Evolutionary conservation across 2,113 vertebrate genomes (phyloP).

Genomic region (Orcinus orca): DNA sequence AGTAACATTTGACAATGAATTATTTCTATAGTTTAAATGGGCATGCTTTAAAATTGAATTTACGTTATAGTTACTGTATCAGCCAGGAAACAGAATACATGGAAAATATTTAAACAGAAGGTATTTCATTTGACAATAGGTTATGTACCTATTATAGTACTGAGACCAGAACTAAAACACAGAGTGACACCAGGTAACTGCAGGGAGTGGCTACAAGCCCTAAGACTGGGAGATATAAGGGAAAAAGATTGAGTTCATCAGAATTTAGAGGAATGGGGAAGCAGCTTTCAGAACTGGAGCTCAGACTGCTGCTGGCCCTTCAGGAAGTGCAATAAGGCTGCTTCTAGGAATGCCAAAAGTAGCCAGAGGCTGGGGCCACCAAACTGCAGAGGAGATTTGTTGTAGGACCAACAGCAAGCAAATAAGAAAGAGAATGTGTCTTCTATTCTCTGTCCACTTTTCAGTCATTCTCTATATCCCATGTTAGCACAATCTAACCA

Average conservation of each 20-base stretch:
- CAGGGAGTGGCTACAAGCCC: accelerated
- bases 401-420: not conserved
- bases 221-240: not conserved
- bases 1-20: not conserved
- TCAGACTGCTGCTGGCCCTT: not conserved
- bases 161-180: not conserved
- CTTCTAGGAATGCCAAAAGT: not conserved
- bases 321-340: too few species aligned
- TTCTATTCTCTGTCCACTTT: not conserved
- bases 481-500: not conserved
- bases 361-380: not conserved
- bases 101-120: not conserved
- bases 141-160: accelerated
- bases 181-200: not conserved
- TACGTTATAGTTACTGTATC: not conserved
- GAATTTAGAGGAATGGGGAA: not conserved
- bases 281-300: not conserved
- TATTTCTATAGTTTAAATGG: not conserved
- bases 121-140: not conserved
- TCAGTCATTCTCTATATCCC: not conserved
- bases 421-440: not conserved
- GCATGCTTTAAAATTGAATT: not conserved
- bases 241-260: not conserved
- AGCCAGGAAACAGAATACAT: not conserved
- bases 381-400: not conserved